Evolutionary conservation across 2,113 vertebrate species (phyloP).

Genomic region (Todiramphus saurophagus): DNA sequence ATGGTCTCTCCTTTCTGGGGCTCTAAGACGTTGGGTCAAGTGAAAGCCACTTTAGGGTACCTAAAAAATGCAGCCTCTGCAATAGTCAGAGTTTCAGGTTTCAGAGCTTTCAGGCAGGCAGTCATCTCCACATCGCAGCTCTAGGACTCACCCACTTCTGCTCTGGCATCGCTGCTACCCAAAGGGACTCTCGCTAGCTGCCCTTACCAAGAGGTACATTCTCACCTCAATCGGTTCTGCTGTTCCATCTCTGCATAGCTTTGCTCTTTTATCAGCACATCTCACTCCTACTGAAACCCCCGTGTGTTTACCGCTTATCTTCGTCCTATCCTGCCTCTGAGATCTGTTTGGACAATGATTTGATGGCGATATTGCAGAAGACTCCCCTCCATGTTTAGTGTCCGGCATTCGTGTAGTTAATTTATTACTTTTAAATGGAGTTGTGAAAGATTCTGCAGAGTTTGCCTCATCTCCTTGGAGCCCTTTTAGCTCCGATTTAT

Average conservation of each 20-base stretch:
- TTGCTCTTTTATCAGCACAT: not conserved
- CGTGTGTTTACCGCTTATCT: not conserved
- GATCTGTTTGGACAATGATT: not conserved
- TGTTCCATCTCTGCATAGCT: not conserved
- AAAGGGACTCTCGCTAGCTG: not conserved
- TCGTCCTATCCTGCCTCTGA: not conserved
- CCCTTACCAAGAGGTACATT: not conserved
- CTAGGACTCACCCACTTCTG: accelerated
- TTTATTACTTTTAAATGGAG: not conserved
- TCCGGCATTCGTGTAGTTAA: not conserved
- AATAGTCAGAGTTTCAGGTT: too few relatives aligned
- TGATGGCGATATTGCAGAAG: not conserved
- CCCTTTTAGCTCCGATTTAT: not conserved
- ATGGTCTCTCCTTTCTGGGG: not conserved
- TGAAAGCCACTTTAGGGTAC: not conserved
- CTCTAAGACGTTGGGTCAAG: not conserved
- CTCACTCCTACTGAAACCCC: not conserved
- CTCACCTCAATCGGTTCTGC: not conserved
- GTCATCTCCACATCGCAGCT: not conserved
- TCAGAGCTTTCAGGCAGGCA: not conserved
- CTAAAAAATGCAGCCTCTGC: too few relatives aligned
- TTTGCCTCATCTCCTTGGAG: not conserved
- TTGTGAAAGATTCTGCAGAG: not conserved
- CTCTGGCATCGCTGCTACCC: not conserved
- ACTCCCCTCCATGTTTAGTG: not conserved